Conservation (phyloP, 2,888 invertebrate genomes). For the Pristionchus japonicus region DNA sequence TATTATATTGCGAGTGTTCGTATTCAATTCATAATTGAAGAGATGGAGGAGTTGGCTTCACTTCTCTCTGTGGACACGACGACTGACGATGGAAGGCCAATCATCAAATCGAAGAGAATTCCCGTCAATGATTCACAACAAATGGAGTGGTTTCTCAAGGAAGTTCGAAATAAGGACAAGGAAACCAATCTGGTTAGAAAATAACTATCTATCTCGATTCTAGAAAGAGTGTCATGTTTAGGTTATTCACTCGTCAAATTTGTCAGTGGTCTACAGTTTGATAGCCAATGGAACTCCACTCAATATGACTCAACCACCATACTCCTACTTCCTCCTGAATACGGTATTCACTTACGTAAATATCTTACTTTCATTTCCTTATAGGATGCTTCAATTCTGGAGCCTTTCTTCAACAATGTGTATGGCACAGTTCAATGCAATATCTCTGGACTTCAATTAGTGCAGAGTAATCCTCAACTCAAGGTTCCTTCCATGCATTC, state of each 20-base stretch:
- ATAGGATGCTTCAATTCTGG: conserved; percentile 70
- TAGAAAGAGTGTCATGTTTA: conserved; percentile 35
- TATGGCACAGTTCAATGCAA: conserved; percentile 68
- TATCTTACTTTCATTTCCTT: neutral
- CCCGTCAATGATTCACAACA: conserved; percentile 18
- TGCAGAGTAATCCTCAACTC: conserved; percentile 70
- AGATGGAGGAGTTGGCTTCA: conserved; percentile 39
- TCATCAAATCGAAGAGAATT: conserved; percentile 19
- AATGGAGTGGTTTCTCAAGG: conserved; percentile 40
- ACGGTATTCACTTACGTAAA: conserved; percentile 55
- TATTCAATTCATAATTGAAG: conserved; percentile 19
- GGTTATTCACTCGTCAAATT: conserved; percentile 71
- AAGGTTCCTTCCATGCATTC: conserved; percentile 55
- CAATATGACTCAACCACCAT: conserved; percentile 71
- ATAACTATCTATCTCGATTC: neutral
- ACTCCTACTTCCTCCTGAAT: conserved; percentile 71
- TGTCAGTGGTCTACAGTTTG: conserved; percentile 68
- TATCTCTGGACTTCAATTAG: conserved; percentile 72
- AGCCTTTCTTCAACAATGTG: conserved; percentile 70
- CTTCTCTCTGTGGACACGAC: conserved; percentile 22
- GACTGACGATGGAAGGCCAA: conserved; percentile 13
- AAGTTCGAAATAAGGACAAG: conserved; percentile 35
- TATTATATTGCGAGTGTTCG: neutral
- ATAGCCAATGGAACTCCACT: conserved; percentile 66
- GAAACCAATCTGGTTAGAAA: conserved; percentile 24